phyloP scores from a whole-genome alignment of 2,888 invertebrate species.

The Tortrix viridana region DNA sequence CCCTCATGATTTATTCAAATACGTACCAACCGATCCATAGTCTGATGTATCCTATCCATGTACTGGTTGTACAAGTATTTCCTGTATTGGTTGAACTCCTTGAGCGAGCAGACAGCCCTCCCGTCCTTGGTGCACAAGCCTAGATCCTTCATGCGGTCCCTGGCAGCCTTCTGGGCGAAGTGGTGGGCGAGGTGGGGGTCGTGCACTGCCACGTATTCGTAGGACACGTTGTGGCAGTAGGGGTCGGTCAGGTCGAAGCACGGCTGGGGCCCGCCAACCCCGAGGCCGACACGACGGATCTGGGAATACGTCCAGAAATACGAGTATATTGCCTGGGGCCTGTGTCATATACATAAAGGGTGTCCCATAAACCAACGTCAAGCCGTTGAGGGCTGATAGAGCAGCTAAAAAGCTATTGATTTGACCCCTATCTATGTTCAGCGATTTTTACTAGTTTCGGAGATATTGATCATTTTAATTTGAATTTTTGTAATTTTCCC shows the following conservation, averaged over 20 bases:
- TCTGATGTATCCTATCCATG: slow-evolving; percentile 79
- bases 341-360: too few relatives aligned
- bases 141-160: slow-evolving; percentile 73
- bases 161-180: slow-evolving; percentile 71
- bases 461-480: too few relatives aligned
- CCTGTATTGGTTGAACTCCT: slow-evolving; percentile 87
- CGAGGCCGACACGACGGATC: slow-evolving; percentile 71
- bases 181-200: slow-evolving; percentile 83
- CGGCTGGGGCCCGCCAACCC: slow-evolving; percentile 57
- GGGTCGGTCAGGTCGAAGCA: slow-evolving; percentile 76
- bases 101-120: slow-evolving; percentile 85
- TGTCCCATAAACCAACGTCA: too few relatives aligned
- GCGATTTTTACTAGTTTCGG: too few relatives aligned
- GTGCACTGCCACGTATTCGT: slow-evolving; percentile 84
- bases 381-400: too few relatives aligned
- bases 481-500: too few relatives aligned
- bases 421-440: too few relatives aligned
- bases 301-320: too few relatives aligned
- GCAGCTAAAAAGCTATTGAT: too few relatives aligned
- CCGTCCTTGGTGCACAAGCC: slow-evolving; percentile 85
- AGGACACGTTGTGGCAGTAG: slow-evolving; percentile 74
- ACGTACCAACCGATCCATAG: slow-evolving; percentile 69
- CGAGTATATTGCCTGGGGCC: too few relatives aligned
- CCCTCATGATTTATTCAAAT: too few relatives aligned
- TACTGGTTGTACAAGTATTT: slow-evolving; percentile 83